A percentile compares a stretch with the other conserved stretches of the same genome.
phyloP scores from a whole-genome alignment of 2,113 vertebrate genomes.

The Gobiocypris rarus region DNA sequence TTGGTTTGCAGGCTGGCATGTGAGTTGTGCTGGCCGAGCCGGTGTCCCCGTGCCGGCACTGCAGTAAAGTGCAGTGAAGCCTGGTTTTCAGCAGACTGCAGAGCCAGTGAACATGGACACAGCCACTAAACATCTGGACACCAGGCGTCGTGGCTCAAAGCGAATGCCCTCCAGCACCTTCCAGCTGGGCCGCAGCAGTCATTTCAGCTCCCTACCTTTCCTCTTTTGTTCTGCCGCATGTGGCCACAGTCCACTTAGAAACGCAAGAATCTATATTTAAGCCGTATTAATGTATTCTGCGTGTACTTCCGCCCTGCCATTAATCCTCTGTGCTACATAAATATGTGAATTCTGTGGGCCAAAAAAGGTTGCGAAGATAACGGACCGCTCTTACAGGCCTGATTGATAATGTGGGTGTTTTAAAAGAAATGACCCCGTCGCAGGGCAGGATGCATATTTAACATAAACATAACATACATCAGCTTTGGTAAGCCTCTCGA shows the following conservation, averaged over 20 bases:
- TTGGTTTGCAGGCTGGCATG: constrained; percentile 52
- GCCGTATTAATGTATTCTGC: constrained; percentile 15
- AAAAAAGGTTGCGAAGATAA: constrained; percentile 38
- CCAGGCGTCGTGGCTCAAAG: constrained; percentile 60
- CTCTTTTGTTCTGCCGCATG: constrained; percentile 57
- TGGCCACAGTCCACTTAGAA: constrained; percentile 64
- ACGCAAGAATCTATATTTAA: constrained; percentile 39
- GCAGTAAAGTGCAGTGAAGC: constrained; percentile 54
- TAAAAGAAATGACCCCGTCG: constrained; percentile 34
- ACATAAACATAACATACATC: constrained; percentile 52
- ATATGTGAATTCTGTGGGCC: constrained; percentile 23
- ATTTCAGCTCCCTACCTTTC: constrained; percentile 52
- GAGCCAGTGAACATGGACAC: constrained; percentile 48
- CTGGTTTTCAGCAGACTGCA: constrained; percentile 44
- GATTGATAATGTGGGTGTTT: constrained; percentile 33
- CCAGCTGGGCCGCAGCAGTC: constrained; percentile 20
- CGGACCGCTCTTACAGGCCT: neutral
- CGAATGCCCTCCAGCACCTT: constrained; percentile 45
- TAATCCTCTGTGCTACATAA: constrained; percentile 48
- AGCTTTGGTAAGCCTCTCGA: constrained; percentile 63
- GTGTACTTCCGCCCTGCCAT: constrained; percentile 7
- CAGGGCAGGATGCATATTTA: constrained; percentile 43
- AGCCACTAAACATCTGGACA: constrained; percentile 65
- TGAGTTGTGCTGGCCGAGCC: constrained; percentile 11
- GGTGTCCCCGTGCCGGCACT: constrained; percentile 43